These are phyloP conservation scores for Promerops cafer DNA, from an alignment of 2,113 vertebrate genomes.

Conservation along the genomic window DNA sequence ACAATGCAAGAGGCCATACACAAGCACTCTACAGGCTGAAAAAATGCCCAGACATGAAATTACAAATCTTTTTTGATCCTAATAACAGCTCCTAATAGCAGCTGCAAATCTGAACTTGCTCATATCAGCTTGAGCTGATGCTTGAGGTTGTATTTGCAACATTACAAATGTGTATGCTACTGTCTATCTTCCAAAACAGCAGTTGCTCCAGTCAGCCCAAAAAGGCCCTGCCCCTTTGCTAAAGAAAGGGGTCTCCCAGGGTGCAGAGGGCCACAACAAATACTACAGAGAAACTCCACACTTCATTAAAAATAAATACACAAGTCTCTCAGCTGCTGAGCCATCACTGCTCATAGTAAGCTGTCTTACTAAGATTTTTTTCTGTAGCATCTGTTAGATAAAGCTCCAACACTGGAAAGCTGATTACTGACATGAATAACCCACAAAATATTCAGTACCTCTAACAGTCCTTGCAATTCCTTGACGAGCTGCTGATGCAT, in stretches of 20 bases:
- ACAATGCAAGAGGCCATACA: background rate
- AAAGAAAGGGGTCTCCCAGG: background rate
- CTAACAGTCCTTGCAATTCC: background rate
- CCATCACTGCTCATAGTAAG: background rate
- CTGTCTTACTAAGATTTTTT: background rate
- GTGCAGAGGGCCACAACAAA: background rate
- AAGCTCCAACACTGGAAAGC: background rate
- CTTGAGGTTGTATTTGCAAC: background rate
- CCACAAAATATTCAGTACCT: background rate
- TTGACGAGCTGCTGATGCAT: background rate
- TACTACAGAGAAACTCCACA: background rate
- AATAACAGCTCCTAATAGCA: background rate
- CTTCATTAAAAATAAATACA: background rate
- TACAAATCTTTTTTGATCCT: background rate
- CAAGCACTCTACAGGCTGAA: background rate
- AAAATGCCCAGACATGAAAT: background rate
- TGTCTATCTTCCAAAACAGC: background rate
- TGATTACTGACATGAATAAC: background rate
- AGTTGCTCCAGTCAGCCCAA: background rate
- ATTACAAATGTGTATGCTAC: accelerated
- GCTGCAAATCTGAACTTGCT: background rate
- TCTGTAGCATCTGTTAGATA: background rate
- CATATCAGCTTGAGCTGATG: background rate
- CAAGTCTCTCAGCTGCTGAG: background rate
- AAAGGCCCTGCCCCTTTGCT: background rate